Evolutionary conservation across 1,140 invertebrate genomes (phyloP), one percentile per base, ranked within the genome.

Genomic region (Aethina tumida): DNA sequence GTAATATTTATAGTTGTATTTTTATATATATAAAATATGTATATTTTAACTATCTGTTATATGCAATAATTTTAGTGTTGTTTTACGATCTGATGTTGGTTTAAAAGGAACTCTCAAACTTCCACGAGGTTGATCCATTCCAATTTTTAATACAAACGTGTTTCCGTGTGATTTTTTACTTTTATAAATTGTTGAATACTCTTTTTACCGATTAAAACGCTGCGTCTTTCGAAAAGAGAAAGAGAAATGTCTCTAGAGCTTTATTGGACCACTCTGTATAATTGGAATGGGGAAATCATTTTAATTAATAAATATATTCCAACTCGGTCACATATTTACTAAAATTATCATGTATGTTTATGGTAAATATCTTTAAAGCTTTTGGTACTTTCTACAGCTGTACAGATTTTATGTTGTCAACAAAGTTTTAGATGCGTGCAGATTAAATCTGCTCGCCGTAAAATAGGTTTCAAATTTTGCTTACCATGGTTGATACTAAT

Each of bases 1-100:
- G 30, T 31, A 10, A 10, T 33, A 33, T 14, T 20, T n/a, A 13
- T 33, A 33, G 31, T 33, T 20, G 22, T 33, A 33, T 33, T 18
- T 33, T 33, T 33, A 16, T 33, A 14, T 26, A 37, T 37, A 29
- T 27, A 28, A 37, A n/a, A n/a, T n/a, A n/a, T n/a, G n/a, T n/a
- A n/a, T 37, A 25, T 37, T 37, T 29, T 37, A 37, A 16, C 13
- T 26, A 10, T 13, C 24, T 26, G 24, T 26, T 26, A 26, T 26
- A 26, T 5, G 24, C 24, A 26, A 26, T 26, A 26, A 26, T 26
- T 26, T 26, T 26, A 10, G 13, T 2, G 13, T 26, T 26, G 13
- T 24, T 24, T 24, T 6, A 10, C 24, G 24, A 26, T 26, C 24
- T 26, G 24, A 26, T 26, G 18, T 13, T 5, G 10, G n/a, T 15